Conservation (phyloP, 2,888 invertebrate genomes). For the Coronaproctus castanopsis region DNA sequence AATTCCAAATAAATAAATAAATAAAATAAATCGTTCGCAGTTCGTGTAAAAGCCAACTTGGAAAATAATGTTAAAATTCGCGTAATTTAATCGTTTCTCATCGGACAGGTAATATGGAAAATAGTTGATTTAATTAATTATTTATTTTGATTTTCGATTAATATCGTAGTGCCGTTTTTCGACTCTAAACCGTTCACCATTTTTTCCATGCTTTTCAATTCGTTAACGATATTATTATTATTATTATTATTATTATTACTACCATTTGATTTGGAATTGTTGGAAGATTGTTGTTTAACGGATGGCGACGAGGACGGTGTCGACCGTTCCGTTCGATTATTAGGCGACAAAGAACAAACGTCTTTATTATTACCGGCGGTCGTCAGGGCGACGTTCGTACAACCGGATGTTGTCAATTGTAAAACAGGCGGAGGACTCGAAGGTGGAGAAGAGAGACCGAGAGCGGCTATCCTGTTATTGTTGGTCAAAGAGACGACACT, state of each 20-base stretch:
- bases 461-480: slow-evolving; percentile 6
- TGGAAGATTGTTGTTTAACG: slow-evolving; percentile 11
- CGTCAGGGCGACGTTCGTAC: slow-evolving; percentile 25
- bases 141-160: too few species aligned
- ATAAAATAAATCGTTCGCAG: too few species aligned
- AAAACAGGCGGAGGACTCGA: slow-evolving; percentile 6
- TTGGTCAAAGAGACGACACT: slow-evolving; percentile 40
- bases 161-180: too few species aligned
- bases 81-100: too few species aligned
- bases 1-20: too few species aligned
- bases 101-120: too few species aligned
- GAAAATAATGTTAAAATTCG: too few species aligned
- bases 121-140: too few species aligned
- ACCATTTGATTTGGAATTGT: slow-evolving; percentile 19
- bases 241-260: slow-evolving; percentile 27
- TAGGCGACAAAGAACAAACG: slow-evolving; percentile 9
- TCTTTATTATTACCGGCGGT: slow-evolving; percentile 26
- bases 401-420: slow-evolving; percentile 5
- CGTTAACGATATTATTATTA: slow-evolving; percentile 35
- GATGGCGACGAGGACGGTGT: too few species aligned
- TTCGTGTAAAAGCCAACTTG: too few species aligned
- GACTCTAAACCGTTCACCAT: slow-evolving; percentile 92
- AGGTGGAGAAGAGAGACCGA: slow-evolving; percentile 6
- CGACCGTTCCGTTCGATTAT: slow-evolving; percentile 10
- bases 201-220: slow-evolving; percentile 88